Evolutionary conservation across 1,140 invertebrate species (phyloP), one percentile per base, ranked within the genome.

Genomic region (Trigoniulus corallinus): DNA sequence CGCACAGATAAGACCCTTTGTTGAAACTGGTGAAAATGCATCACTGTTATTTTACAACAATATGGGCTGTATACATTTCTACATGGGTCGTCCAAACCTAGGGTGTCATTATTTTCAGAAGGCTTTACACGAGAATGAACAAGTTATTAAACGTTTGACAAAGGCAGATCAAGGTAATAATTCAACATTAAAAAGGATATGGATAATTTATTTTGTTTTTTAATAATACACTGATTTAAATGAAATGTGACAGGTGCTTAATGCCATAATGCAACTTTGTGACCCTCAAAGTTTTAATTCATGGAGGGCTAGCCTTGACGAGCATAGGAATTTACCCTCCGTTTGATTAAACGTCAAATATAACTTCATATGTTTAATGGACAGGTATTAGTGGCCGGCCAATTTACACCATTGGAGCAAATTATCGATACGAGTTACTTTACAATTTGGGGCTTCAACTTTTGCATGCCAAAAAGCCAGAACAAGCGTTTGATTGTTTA

Each of bases 391-490:
- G 15, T 34, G 65, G 66, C 40, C 67, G 72, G 54, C 72, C 78
- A 2, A 58, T 84, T 15, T 74, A 75, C 53, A 69, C 71, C 20
- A 64, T 79, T 29, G 74, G 37, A n/a, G 70, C 68, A 18, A 77
- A 76, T 54, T 79, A 79, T 53, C 75, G 81, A 58, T 80, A 82
- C 52, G 79, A 91, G 62, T 73, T 95, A 49, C 77, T 93, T 61
- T 94, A 91, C 62, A 96, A 94, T 70, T 73, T 95, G 57, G 93
- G 91, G 12, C 74, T 95, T 26, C 76, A 84, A 45, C 69, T 92
- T 53, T 70, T 96, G 22, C 81, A 88, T 60, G 77, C 83, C 37
- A 79, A 81, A 41, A 78, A 85, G 58, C 75, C 84, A 1, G 71
- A 75, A 51, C 76, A 82, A 58, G 89, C 93, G 1, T 95, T 96